These are phyloP conservation scores for Ranitomeya variabilis DNA, from an alignment of 2,113 vertebrate species.

Conservation along the genomic window DNA sequence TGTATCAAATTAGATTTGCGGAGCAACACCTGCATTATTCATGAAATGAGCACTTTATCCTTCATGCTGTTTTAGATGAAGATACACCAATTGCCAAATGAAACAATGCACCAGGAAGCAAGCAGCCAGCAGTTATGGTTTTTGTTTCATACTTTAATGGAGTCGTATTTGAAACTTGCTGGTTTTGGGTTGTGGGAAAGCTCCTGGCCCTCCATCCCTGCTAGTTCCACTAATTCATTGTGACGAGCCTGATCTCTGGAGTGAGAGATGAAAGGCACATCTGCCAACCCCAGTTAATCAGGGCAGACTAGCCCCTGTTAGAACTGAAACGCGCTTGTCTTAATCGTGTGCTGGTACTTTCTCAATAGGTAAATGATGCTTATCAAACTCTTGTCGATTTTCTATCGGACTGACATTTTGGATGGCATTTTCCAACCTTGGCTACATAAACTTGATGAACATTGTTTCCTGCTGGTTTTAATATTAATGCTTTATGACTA, in stretches of 20 bases:
- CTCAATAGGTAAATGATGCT: background rate
- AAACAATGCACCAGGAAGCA: conserved; percentile 14
- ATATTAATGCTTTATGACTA: background rate
- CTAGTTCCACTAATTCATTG: conserved; percentile 62
- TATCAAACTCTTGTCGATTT: background rate
- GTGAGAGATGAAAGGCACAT: conserved; percentile 62
- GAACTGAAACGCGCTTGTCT: conserved; percentile 32
- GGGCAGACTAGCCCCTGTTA: background rate
- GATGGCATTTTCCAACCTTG: background rate
- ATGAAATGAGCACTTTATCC: background rate
- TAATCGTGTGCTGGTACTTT: background rate
- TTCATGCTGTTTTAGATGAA: background rate
- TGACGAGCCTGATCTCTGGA: conserved; percentile 63
- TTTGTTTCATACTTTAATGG: conserved; percentile 43
- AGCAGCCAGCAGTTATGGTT: conserved; percentile 7
- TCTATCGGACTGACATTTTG: background rate
- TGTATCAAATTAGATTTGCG: background rate
- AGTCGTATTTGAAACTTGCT: conserved; percentile 65
- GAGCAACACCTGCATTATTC: background rate
- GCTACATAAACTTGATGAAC: background rate
- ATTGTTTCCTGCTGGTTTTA: background rate
- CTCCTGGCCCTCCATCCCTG: conserved; percentile 25
- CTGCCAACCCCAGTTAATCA: conserved; percentile 62
- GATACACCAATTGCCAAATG: background rate
- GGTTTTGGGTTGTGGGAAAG: conserved; percentile 67